phyloP scores from a whole-genome alignment of 2,113 vertebrate species.

The Pteruthius melanotis region DNA sequence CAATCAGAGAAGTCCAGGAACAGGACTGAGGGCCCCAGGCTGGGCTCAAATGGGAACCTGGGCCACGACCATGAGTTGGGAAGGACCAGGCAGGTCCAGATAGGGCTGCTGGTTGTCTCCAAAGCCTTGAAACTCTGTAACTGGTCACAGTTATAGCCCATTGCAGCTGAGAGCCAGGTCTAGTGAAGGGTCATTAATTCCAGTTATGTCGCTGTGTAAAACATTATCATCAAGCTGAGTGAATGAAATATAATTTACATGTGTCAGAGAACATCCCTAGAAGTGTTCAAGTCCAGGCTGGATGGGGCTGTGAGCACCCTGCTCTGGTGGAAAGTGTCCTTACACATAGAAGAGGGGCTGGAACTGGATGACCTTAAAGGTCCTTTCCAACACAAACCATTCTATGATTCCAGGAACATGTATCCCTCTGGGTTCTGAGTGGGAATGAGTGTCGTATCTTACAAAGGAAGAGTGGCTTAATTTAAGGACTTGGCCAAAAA shows the following conservation, averaged over 20 bases:
- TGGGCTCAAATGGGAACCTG: neutral
- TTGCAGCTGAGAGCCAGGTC: neutral
- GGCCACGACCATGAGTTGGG: neutral
- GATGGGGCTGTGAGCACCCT: neutral
- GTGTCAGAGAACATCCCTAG: neutral
- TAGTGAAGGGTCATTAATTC: neutral
- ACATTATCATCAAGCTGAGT: neutral
- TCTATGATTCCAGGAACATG: neutral
- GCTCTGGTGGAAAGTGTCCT: neutral
- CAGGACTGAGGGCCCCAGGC: neutral
- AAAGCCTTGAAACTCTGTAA: neutral
- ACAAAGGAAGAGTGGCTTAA: neutral
- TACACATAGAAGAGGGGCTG: neutral
- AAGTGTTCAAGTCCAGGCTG: neutral
- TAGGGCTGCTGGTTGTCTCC: neutral
- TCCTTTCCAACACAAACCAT: neutral
- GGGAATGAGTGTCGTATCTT: neutral
- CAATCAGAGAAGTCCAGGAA: neutral
- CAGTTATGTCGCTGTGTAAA: neutral
- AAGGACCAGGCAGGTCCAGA: neutral
- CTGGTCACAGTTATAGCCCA: accelerated
- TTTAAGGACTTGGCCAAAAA: neutral
- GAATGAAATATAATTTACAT: neutral
- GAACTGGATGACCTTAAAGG: neutral
- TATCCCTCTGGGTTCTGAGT: neutral